phyloP scores from a whole-genome alignment of 2,797 vertebrate genomes.

The Sebastes vulpes region DNA sequence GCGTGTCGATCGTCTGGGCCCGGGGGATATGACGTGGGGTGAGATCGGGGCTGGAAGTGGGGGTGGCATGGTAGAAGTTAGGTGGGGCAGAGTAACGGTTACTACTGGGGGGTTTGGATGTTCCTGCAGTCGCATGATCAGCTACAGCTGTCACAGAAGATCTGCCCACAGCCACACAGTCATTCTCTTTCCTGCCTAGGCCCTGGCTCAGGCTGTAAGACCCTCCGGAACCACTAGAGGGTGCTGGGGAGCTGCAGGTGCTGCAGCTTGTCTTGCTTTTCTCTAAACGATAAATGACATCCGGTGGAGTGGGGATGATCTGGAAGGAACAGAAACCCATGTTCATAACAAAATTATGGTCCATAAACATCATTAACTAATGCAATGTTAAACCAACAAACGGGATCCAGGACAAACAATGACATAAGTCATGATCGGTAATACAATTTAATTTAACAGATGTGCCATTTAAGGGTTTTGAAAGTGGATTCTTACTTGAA shows the following conservation, averaged over 20 bases:
- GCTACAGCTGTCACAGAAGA: constrained; percentile 85
- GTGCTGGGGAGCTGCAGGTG: constrained; percentile 72
- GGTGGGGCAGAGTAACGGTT: constrained; percentile 93
- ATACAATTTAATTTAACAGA: constrained; percentile 12
- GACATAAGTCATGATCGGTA: not conserved
- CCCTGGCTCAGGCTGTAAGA: constrained; percentile 41
- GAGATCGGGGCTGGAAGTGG: constrained; percentile 82
- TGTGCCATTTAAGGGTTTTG: not conserved
- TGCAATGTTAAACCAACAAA: constrained; percentile 6
- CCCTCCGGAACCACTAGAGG: constrained; percentile 73
- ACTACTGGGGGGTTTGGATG: constrained; percentile 75
- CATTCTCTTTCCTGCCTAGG: constrained; percentile 28
- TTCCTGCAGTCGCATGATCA: constrained; percentile 77
- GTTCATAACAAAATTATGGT: constrained; percentile 34
- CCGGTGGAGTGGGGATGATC: constrained; percentile 77
- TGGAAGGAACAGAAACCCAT: constrained; percentile 43
- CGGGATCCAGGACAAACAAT: constrained; percentile 2
- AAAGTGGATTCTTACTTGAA: constrained; percentile 77
- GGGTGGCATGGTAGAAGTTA: constrained; percentile 88
- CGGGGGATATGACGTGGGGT: constrained; percentile 85
- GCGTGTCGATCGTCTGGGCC: constrained; percentile 87
- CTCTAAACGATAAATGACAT: constrained; percentile 65
- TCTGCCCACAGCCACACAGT: constrained; percentile 73
- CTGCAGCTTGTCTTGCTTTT: constrained; percentile 69
- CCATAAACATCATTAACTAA: constrained; percentile 6